Conservation (phyloP, 1,140 invertebrate genomes). For the Frieseomelitta varia region DNA sequence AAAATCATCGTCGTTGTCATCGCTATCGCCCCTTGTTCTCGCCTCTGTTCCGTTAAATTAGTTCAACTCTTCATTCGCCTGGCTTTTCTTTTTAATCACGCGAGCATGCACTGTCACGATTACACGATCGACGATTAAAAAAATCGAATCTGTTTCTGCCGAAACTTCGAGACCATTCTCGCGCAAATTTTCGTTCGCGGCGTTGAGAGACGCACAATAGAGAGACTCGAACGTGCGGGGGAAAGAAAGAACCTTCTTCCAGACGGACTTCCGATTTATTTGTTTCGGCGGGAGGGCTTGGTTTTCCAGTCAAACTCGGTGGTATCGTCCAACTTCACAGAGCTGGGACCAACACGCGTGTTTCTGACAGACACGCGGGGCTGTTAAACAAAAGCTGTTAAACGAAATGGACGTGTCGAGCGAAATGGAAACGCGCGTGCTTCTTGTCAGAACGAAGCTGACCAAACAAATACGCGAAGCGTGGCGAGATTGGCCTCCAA, state of each 20-base stretch:
- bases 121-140: slow-evolving; percentile 51
- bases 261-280: neutral
- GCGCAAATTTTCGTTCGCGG: too few relatives aligned
- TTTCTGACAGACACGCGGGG: neutral
- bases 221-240: too few relatives aligned
- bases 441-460: neutral
- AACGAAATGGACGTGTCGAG: neutral
- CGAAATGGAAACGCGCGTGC: neutral
- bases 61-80: neutral
- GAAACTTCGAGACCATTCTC: neutral
- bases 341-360: neutral
- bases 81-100: neutral
- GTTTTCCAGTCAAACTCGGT: neutral
- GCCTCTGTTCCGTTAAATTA: slow-evolving; percentile 31
- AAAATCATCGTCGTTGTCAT: slow-evolving; percentile 76
- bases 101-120: slow-evolving; percentile 1
- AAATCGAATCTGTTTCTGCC: slow-evolving; percentile 56
- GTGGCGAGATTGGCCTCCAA: neutral
- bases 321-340: neutral
- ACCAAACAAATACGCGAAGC: slow-evolving; percentile 4
- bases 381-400: neutral
- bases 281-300: neutral
- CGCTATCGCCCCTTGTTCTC: slow-evolving; percentile 59
- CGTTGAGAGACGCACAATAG: too few relatives aligned
- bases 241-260: neutral